A percentile compares a stretch with the other conserved stretches of the same genome.
Evolutionary conservation across 2,888 invertebrate species (phyloP).

Genomic region (Poecilus cupreus): DNA sequence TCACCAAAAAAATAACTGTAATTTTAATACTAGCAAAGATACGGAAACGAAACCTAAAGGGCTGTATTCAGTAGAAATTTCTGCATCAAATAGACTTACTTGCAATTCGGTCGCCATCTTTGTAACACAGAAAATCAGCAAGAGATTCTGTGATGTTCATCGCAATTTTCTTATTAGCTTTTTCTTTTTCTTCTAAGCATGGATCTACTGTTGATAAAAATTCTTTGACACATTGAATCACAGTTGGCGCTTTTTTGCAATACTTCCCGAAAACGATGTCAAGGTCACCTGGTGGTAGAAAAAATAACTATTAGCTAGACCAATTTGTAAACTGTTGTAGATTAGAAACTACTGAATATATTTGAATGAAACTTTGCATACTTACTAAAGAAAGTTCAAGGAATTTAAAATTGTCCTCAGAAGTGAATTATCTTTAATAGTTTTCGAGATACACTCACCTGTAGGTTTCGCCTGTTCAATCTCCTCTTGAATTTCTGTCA

Average conservation of each 20-base stretch:
- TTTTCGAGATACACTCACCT: slow-evolving; percentile 65
- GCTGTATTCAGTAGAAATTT: too few species aligned
- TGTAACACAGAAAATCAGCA: slow-evolving; percentile 74
- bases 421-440: too few species aligned
- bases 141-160: slow-evolving; percentile 73
- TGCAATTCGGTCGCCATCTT: slow-evolving; percentile 77
- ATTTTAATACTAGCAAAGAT: too few species aligned
- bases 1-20: too few species aligned
- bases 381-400: too few species aligned
- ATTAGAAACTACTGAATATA: too few species aligned
- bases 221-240: slow-evolving; percentile 72
- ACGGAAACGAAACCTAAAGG: too few species aligned
- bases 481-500: slow-evolving; percentile 71
- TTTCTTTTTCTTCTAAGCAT: slow-evolving; percentile 73
- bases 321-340: too few species aligned
- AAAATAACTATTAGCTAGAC: too few species aligned
- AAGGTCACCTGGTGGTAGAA: slow-evolving; percentile 65
- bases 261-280: slow-evolving; percentile 76
- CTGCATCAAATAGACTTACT: slow-evolving; percentile 73
- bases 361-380: too few species aligned
- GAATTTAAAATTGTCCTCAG: background rate
- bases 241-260: slow-evolving; percentile 72
- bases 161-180: slow-evolving; percentile 70
- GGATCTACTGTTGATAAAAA: slow-evolving; percentile 71
- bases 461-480: slow-evolving; percentile 74